Evolutionary conservation across 2,113 vertebrate species (phyloP), one percentile per base, ranked within the genome.

Genomic region (Pygoscelis adeliae): DNA sequence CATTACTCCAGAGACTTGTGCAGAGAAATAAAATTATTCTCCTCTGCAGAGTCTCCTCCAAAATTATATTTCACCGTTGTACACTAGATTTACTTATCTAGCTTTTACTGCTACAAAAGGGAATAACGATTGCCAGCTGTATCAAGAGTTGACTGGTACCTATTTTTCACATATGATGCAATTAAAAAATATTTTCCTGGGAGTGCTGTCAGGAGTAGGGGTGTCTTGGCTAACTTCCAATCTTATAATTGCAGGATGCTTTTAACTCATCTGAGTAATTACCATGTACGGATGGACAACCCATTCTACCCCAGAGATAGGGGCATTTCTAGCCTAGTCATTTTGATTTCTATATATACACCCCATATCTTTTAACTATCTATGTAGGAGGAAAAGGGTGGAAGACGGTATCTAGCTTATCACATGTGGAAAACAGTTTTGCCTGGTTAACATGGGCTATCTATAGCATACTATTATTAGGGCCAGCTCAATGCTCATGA

Each of bases 191-290:
- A 84, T 13, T 79, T 58, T 78, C 19, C 26, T 52, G 53, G 66
- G 88, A 95, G 46, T 59, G 67, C 77, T 89, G 81, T 86, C 52
- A 73, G 86, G 69, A 93, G 61, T 22, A 91, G 59, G 65, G 97
- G 79, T 91, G 83, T 89, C 90, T 73, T 59, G 82, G 90, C 58
- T 56, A 83, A 58, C 62, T 77, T 90, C 89, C 87, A 82, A 42
- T 50, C 69, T 65, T 78, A 13, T 90, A 97, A 97, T 96, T 96
- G 95, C 90, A 96, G 97, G 96, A 97, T 89, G 92, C 71, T 96
- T 86, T 95, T 91, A 93, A 93, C 47, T 93, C 90, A 94, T 78
- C 63, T 34, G n/a, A 82, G 50, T 92, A 96, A 96, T 91, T 66
- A 82, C 59, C 84, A 55, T 1, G 46, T 74, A 91, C 0, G 6